Evolutionary conservation across 2,888 invertebrate species (phyloP).

Genomic region (Tipula vernalis): DNA sequence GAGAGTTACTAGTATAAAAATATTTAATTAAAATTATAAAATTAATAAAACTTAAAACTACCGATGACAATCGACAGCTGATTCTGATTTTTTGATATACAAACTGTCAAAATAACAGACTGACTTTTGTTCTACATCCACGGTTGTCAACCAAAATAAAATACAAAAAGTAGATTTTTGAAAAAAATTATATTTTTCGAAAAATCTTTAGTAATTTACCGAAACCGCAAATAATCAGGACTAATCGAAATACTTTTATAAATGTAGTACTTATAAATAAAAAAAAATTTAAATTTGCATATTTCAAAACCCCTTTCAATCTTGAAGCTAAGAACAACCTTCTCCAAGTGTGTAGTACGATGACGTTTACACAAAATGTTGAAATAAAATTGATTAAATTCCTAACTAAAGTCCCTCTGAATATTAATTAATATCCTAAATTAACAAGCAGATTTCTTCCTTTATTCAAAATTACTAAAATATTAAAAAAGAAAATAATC

Average conservation of each 20-base stretch:
- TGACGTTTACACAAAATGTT: neutral
- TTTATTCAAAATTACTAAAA: neutral
- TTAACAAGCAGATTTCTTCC: neutral
- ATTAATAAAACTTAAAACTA: neutral
- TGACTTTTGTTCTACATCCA: neutral
- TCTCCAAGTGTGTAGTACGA: neutral
- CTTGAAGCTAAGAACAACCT: neutral
- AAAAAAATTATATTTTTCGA: neutral
- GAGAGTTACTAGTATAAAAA: neutral
- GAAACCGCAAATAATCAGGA: neutral
- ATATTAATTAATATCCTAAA: neutral
- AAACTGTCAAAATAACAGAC: slow-evolving; percentile 5
- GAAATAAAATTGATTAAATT: neutral
- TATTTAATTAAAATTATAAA: neutral
- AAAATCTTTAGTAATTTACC: neutral
- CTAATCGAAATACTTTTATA: no score
- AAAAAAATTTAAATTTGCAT: neutral
- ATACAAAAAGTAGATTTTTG: neutral
- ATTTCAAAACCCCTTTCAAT: neutral
- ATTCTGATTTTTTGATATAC: neutral
- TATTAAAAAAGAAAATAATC: neutral
- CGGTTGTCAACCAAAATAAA: neutral
- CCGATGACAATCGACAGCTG: slow-evolving; percentile 6
- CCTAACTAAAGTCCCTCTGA: neutral
- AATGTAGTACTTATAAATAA: neutral